Evolutionary conservation across 2,888 invertebrate genomes (phyloP).

Genomic region (Antheraea yamamai): DNA sequence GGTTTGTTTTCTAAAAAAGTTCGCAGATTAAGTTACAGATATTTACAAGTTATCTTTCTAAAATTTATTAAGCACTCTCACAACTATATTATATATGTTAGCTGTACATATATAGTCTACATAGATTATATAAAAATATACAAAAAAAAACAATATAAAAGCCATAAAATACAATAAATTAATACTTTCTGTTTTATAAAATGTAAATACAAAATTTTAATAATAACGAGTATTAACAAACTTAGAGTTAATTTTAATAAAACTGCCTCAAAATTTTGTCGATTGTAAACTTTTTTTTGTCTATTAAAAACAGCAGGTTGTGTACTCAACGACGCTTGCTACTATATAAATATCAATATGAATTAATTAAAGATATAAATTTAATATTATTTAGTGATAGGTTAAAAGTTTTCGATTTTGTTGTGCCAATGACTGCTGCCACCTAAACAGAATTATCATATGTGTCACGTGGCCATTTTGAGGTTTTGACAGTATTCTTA

Average conservation of each 20-base stretch:
- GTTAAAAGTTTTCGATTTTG: too few species aligned
- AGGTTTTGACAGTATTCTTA: too few species aligned
- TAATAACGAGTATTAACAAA: slow-evolving; percentile 29
- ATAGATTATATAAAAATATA: slow-evolving; percentile 29
- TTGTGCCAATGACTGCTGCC: too few species aligned
- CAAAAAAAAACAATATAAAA: slow-evolving; percentile 24
- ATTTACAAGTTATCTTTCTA: neutral
- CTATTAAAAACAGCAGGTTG: neutral
- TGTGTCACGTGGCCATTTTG: too few species aligned
- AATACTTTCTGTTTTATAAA: slow-evolving; percentile 40
- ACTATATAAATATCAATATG: too few species aligned
- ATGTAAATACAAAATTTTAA: slow-evolving; percentile 31
- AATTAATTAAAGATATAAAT: too few species aligned
- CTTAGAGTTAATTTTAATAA: slow-evolving; percentile 3
- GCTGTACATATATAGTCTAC: neutral
- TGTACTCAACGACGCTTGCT: neutral
- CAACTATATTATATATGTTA: too few species aligned
- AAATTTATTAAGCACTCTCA: too few species aligned
- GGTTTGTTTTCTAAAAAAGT: neutral
- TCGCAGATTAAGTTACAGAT: neutral
- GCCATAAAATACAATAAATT: slow-evolving; percentile 42
- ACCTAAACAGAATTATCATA: too few species aligned
- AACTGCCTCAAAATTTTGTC: neutral
- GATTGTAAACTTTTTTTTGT: neutral
- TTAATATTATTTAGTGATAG: too few species aligned